Conservation (phyloP, 2,888 invertebrate genomes). For the Octonoba sinensis region DNA sequence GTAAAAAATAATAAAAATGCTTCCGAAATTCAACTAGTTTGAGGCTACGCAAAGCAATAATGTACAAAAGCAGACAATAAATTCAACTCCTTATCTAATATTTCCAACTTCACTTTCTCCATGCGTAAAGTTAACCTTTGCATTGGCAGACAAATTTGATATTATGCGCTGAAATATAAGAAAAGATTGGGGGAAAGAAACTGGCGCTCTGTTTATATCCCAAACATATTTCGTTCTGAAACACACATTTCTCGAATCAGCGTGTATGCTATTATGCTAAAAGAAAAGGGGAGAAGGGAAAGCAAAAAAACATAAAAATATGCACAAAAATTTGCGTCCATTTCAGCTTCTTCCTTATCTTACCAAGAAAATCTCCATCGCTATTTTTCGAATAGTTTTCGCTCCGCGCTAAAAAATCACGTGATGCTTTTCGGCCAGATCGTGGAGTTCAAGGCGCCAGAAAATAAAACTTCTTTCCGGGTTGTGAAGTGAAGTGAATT, state of each 20-base stretch:
- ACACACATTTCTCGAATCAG: slow-evolving; percentile 49
- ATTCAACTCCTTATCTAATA: too few relatives aligned
- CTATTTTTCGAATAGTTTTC: slow-evolving; percentile 40
- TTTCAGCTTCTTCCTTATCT: slow-evolving; percentile 44
- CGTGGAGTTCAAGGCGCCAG: slow-evolving; percentile 37
- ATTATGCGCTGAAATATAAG: too few relatives aligned
- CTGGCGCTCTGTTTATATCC: not conserved
- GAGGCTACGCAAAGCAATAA: too few relatives aligned
- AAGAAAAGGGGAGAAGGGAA: slow-evolving; percentile 2
- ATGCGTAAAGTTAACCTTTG: too few relatives aligned
- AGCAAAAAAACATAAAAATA: slow-evolving; percentile 11
- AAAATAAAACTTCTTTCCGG: slow-evolving; percentile 16
- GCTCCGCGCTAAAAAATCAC: slow-evolving; percentile 26
- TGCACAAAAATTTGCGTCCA: slow-evolving; percentile 19
- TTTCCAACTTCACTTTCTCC: too few relatives aligned
- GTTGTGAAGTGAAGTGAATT: slow-evolving; percentile 21
- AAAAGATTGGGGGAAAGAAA: too few relatives aligned
- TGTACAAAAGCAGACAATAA: too few relatives aligned
- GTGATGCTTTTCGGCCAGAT: slow-evolving; percentile 52
- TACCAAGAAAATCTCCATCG: slow-evolving; percentile 17
- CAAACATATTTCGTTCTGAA: slow-evolving; percentile 21
- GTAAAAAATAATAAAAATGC: too few relatives aligned
- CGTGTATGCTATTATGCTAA: slow-evolving; percentile 29
- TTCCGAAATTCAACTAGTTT: too few relatives aligned
- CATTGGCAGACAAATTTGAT: too few relatives aligned